Evolutionary conservation across 2,888 invertebrate genomes (phyloP).

Genomic region (Deilephila elpenor): DNA sequence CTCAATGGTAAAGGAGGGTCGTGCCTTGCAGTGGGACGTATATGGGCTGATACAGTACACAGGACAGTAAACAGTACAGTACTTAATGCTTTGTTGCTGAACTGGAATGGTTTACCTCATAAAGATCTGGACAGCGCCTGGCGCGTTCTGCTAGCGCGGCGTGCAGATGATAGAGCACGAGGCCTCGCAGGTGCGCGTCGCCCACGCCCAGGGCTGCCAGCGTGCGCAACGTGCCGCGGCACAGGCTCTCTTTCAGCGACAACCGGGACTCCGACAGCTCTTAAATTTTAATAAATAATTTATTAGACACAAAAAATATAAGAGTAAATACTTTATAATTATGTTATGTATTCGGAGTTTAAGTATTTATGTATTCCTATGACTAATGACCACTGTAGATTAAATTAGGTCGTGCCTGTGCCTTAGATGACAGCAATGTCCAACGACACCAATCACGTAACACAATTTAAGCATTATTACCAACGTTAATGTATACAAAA

Average conservation of each 20-base stretch:
- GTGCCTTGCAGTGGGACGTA: too few species aligned
- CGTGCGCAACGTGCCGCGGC: conserved; percentile 84
- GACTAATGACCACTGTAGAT: too few species aligned
- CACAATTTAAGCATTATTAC: too few species aligned
- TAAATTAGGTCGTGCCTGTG: neutral
- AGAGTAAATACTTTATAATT: too few species aligned
- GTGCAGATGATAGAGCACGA: conserved; percentile 81
- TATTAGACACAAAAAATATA: too few species aligned
- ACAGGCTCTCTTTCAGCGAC: conserved; percentile 84
- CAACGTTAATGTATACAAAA: too few species aligned
- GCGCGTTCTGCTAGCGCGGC: conserved; percentile 82
- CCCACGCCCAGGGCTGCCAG: conserved; percentile 85
- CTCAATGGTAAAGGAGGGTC: too few species aligned
- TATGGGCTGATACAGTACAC: too few species aligned
- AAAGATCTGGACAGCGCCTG: conserved; percentile 73
- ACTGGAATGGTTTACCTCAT: conserved; percentile 62
- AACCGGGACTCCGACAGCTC: conserved; percentile 85
- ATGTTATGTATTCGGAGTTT: too few species aligned
- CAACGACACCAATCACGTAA: too few species aligned
- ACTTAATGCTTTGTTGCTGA: neutral
- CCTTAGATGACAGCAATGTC: neutral
- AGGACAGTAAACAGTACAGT: too few species aligned
- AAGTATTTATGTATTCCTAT: too few species aligned
- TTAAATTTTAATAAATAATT: conserved; percentile 51
- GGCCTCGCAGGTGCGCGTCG: conserved; percentile 80